Evolutionary conservation across 64 coral and sea anemone species (phyloP).

Genomic region (Orbicella faveolata): DNA sequence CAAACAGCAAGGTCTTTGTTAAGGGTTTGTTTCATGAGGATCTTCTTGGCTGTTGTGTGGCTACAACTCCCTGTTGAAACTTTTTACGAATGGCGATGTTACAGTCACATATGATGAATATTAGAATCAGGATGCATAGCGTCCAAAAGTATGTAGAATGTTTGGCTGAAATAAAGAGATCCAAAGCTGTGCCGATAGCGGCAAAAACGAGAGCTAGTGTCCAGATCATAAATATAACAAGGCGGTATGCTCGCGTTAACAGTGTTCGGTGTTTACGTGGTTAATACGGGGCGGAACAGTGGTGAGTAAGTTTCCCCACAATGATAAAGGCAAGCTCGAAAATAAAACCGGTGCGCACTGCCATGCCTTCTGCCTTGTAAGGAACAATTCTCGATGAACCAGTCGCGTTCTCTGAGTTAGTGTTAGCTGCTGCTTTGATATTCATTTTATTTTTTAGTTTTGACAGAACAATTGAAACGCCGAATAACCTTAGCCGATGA

Average conservation of each 20-base stretch:
- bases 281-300: neutral
- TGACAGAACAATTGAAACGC: too few relatives aligned
- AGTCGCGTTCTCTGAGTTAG: too few relatives aligned
- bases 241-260: neutral
- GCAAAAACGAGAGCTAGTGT: neutral
- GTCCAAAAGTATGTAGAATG: neutral
- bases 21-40: neutral
- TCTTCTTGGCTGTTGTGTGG: neutral
- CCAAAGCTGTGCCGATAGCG: neutral
- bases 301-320: too few relatives aligned
- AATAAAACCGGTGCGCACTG: too few relatives aligned
- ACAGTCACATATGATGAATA: neutral
- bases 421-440: too few relatives aligned
- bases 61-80: neutral
- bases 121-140: neutral
- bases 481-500: too few relatives aligned
- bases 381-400: too few relatives aligned
- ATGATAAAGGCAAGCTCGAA: too few relatives aligned
- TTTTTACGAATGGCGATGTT: neutral
- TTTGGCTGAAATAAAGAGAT: neutral
- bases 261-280: neutral
- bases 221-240: neutral
- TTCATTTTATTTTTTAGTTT: too few relatives aligned
- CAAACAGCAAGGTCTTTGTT: constrained; percentile 1
- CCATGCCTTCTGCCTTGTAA: too few relatives aligned